A percentile compares a stretch with the other conserved stretches of the same genome.
Conservation (phyloP, 2,797 vertebrate species). For the Valencia hispanica region DNA sequence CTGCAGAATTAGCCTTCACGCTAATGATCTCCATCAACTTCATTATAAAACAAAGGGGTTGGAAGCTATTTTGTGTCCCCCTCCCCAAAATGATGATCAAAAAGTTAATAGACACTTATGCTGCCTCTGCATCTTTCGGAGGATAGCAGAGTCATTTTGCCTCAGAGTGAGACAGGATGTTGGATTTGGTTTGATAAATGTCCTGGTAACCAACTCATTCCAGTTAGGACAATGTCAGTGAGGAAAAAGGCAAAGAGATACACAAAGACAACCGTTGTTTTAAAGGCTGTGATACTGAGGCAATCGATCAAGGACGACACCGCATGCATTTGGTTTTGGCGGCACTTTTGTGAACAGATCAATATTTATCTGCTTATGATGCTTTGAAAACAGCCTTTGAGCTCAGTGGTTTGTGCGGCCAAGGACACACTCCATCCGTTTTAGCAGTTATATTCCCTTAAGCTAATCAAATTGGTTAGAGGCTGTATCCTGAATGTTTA, state of each 20-base stretch:
- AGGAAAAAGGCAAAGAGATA: conserved; percentile 40
- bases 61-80: neutral
- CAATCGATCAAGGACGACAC: conserved; percentile 58
- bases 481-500: conserved; percentile 23
- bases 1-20: neutral
- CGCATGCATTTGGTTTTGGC: conserved; percentile 44
- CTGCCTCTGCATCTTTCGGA: conserved; percentile 8
- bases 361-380: conserved; percentile 71
- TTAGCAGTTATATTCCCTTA: conserved; percentile 34
- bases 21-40: neutral
- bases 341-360: conserved; percentile 46
- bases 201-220: conserved; percentile 38
- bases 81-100: conserved; percentile 16
- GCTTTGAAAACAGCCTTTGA: conserved; percentile 55
- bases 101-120: conserved; percentile 7
- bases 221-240: conserved; percentile 40
- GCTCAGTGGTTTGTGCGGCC: conserved; percentile 40
- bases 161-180: conserved; percentile 40
- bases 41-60: conserved; percentile 5
- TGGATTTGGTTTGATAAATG: conserved; percentile 46
- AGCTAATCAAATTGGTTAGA: conserved; percentile 41
- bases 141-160: conserved; percentile 19
- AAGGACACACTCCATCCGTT: conserved; percentile 57
- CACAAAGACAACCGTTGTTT: conserved; percentile 39
- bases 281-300: conserved; percentile 33